phyloP scores from a whole-genome alignment of 1,140 invertebrate genomes.

The Calephelis nemesis region DNA sequence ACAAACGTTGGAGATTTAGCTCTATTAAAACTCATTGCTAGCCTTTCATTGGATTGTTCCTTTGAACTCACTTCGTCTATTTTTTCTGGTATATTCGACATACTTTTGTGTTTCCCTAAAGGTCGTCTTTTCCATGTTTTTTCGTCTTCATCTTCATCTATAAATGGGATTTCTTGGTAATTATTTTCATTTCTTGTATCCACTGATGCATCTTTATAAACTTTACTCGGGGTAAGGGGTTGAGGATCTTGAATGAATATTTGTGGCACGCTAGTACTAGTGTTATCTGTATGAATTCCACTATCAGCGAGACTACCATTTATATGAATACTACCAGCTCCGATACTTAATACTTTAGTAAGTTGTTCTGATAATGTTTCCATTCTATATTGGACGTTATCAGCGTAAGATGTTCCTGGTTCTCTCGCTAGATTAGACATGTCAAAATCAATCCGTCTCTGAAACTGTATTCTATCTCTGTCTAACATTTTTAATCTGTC shows the following conservation, averaged over 20 bases:
- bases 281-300: conserved; percentile 71
- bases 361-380: conserved; percentile 62
- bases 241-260: conserved; percentile 58
- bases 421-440: conserved; percentile 53
- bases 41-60: conserved; percentile 55
- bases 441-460: conserved; percentile 63
- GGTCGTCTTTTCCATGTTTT: conserved; percentile 43
- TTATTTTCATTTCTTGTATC: conserved; percentile 71
- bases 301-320: conserved; percentile 70
- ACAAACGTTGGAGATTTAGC: conserved; percentile 69
- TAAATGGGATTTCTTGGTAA: conserved; percentile 70
- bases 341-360: conserved; percentile 64
- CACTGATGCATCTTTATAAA: conserved; percentile 62
- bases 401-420: conserved; percentile 57
- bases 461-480: conserved; percentile 53
- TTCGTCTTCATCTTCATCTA: conserved; percentile 67
- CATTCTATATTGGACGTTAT: conserved; percentile 60
- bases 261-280: conserved; percentile 65
- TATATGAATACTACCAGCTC: conserved; percentile 66
- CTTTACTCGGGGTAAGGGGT: conserved; percentile 41
- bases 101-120: conserved; percentile 66
- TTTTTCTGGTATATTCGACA: conserved; percentile 65
- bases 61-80: conserved; percentile 60
- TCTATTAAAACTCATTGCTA: conserved; percentile 62
- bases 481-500: conserved; percentile 60